Base-by-base conservation (phyloP, 30 jellyfish, hydroid and myxozoan genomes). In the Hydractinia symbiolongicarpus region DNA sequence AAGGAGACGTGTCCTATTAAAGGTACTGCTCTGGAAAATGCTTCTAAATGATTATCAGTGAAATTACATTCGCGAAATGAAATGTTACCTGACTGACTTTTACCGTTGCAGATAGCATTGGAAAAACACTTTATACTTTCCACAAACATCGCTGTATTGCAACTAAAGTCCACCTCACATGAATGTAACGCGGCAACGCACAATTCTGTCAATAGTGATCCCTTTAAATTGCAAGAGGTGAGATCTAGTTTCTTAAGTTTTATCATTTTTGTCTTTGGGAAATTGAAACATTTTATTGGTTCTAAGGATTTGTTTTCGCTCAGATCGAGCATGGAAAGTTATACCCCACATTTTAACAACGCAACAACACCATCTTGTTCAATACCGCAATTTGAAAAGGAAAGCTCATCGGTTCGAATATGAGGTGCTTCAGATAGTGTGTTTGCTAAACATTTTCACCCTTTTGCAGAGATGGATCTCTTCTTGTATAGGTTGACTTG, bases 181-280 rank as follows among this genome's bases (percentile, higher is more conserved):
- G 4, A n/a, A n/a, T n/a, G 40, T 64, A 13, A 51, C 40, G 4
- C 19, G 19, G 74, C 74, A n/a, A 1, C 40, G 74, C 52, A 64
- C 40, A 64, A 1, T n/a, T 6, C 7, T 44, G 9, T 44, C 7
- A 64, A 44, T n/a, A n/a, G 52, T 6, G 9, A n/a, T 7, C 40
- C 16, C 40, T 44, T 64, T 51, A 64, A 64, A 64, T 64, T 64
- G 74, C 74, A 64, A 51, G 19, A n/a, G 19, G 74, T n/a, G 40
- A 64, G 74, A 4, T 44, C 19, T 7, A 64, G 17, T 6, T 6
- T 64, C 40, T 64, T 6, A 64, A 13, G 9, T 7, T 64, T 64
- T 13, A 64, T 44, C 17, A 13, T 51, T 13, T 44, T 7, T 13
- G 74, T 13, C 17, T 64, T 51, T 7, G 52, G 40, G 8, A 64